Base-by-base conservation (phyloP, 2,113 vertebrate species). In the Nannospalax galili region DNA sequence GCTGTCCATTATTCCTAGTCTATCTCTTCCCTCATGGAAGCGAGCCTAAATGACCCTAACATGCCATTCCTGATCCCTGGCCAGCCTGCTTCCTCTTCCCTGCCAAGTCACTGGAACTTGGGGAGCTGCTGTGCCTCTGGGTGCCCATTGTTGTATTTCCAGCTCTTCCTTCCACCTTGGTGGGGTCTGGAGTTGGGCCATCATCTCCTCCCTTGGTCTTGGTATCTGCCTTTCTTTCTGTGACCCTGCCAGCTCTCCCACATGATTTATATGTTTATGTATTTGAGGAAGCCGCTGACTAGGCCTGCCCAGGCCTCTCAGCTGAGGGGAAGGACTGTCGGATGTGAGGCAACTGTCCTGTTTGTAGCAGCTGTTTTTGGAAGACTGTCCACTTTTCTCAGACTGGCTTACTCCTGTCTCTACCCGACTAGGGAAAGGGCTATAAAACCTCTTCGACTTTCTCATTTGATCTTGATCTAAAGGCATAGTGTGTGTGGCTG, bases 231-330 rank as follows among this genome's bases (percentile, higher is more conserved):
- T 91, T 88, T 87, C 80, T 77, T 64, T 89, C 62, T 85, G 92
- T 70, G 94, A 64, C 81, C 80, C 86, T 84, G 96, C 90, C 92
- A 93, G 85, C 42, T 88, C 84, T 92, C 77, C 15, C 19, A 5
- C 30, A 22, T 37, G 32, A 86, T 90, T 95, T 95, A 69, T 70
- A 86, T 96, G 91, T 96, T 97, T 96, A 78, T 70, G 75, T 72
- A 22, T 96, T 86, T 96, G 67, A 87, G 48, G 84, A 90, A 67
- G 94, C 94, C 85, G 89, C 80, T 87, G 89, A 65, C 75, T 62
- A 72, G 79, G 60, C 90, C 90, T 73, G 88, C 85, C 60, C 15
- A 3, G 30, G 84, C 70, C 12, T 24, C 3, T 77, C 78, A 11
- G 90, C 79, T 12, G 69, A 82, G 56, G 58, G 42, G 28, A 30